Evolutionary conservation across 2,888 invertebrate genomes (phyloP).

Genomic region (Amorpha juglandis): DNA sequence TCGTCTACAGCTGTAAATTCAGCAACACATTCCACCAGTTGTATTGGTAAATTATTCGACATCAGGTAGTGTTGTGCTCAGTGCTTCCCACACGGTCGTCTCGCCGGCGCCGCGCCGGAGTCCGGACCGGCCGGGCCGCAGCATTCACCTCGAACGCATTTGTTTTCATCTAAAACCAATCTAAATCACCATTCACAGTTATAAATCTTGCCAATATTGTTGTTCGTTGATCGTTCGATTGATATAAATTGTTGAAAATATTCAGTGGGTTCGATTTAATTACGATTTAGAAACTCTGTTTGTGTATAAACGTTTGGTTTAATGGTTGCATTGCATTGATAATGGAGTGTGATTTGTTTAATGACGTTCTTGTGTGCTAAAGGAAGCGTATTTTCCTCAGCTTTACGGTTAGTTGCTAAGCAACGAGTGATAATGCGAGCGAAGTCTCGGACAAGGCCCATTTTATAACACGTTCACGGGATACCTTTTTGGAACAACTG

Average conservation of each 20-base stretch:
- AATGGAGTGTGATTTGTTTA: slow-evolving; percentile 20
- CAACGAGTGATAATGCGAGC: too few relatives aligned
- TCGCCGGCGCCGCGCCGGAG: slow-evolving; percentile 39
- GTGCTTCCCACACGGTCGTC: slow-evolving; percentile 47
- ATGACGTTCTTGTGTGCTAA: slow-evolving; percentile 1
- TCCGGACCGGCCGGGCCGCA: slow-evolving; percentile 31
- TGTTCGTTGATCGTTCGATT: slow-evolving; percentile 21
- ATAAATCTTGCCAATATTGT: slow-evolving; percentile 33
- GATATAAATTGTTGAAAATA: slow-evolving; percentile 26
- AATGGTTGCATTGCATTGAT: slow-evolving; percentile 14
- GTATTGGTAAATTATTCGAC: slow-evolving; percentile 25
- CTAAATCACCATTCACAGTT: slow-evolving; percentile 40
- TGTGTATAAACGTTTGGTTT: not conserved
- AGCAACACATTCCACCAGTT: slow-evolving; percentile 38
- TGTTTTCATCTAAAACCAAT: slow-evolving; percentile 43
- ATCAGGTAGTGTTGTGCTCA: slow-evolving; percentile 6
- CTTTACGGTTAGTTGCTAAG: too few relatives aligned
- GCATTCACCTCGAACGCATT: slow-evolving; percentile 32
- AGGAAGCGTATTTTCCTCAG: not conserved
- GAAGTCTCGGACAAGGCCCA: too few relatives aligned
- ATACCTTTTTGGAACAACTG: too few relatives aligned
- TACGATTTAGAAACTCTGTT: slow-evolving; percentile 21
- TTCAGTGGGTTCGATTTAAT: slow-evolving; percentile 20
- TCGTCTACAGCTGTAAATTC: not conserved
- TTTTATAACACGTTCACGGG: too few relatives aligned